Percentiles rank a stretch among this genome's conserved stretches.
phyloP scores from a whole-genome alignment of 37 sponge, comb jelly and placozoan species.

The Chondrilla cf. caribensis region DNA sequence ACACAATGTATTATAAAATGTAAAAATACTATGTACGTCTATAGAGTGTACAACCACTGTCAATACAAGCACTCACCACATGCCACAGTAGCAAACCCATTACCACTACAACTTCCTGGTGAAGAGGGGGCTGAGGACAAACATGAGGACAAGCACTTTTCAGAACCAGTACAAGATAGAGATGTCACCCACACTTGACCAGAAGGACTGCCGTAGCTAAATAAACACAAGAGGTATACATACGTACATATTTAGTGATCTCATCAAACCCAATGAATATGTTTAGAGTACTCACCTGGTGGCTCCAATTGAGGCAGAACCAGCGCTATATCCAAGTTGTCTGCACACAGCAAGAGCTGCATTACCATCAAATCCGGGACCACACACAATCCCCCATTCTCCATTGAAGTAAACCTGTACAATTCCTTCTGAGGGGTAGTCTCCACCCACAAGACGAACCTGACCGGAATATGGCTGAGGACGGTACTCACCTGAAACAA shows the following conservation, averaged over 20 bases:
- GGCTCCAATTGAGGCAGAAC: not conserved
- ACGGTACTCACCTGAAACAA: not conserved
- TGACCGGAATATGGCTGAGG: slow-evolving; percentile 25
- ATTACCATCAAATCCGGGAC: not conserved
- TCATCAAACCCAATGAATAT: not conserved
- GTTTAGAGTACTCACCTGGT: not conserved
- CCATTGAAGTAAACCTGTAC: not conserved
- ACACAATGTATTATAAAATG: too few relatives aligned
- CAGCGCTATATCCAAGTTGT: not conserved
- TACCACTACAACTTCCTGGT: too few relatives aligned
- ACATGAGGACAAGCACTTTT: slow-evolving; percentile 3
- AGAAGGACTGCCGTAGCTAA: too few relatives aligned
- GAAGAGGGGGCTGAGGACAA: not conserved
- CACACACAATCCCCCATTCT: slow-evolving; percentile 1
- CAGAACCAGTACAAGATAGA: not conserved
- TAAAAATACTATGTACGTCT: too few relatives aligned
- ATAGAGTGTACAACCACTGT: too few relatives aligned
- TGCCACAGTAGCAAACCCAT: too few relatives aligned
- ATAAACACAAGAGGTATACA: too few relatives aligned
- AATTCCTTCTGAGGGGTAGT: not conserved
- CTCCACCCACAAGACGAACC: slow-evolving; percentile 1
- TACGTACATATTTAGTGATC: too few relatives aligned
- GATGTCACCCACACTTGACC: not conserved
- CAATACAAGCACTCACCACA: too few relatives aligned
- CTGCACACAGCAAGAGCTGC: not conserved